A percentile compares a stretch with the other conserved stretches of the same genome.
Conservation (phyloP, 2,113 vertebrate species). For the Fregata magnificens region DNA sequence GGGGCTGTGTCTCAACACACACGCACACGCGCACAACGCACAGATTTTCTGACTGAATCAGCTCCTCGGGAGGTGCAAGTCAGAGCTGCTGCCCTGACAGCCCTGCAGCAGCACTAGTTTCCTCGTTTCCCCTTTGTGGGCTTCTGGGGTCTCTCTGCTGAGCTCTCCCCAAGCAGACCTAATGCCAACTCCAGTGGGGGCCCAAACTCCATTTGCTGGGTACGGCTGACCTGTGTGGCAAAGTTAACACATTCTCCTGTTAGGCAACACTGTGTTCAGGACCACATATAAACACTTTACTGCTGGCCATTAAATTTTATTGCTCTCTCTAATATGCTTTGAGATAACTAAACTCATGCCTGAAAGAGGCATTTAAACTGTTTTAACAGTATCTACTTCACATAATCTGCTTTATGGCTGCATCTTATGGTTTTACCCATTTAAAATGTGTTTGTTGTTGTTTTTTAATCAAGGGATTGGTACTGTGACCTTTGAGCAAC, state of each 20-base stretch:
- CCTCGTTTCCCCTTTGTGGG: rapidly evolving
- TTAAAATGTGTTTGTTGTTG: slow-evolving; percentile 34
- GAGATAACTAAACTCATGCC: slow-evolving; percentile 53
- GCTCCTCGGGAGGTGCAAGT: not conserved
- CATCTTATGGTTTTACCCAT: slow-evolving; percentile 33
- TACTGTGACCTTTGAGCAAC: slow-evolving; percentile 14
- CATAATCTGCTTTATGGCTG: slow-evolving; percentile 53
- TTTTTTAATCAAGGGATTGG: slow-evolving; percentile 39
- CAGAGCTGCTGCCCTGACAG: not conserved
- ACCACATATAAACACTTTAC: slow-evolving; percentile 39
- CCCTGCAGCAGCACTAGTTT: not conserved
- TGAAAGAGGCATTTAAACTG: slow-evolving; percentile 58
- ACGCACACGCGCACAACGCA: rapidly evolving
- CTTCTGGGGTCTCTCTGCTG: not conserved
- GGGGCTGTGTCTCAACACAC: not conserved
- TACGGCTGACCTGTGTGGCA: rapidly evolving
- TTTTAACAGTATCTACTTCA: slow-evolving; percentile 56
- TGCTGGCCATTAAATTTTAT: slow-evolving; percentile 54
- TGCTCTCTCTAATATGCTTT: slow-evolving; percentile 58
- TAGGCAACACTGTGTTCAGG: not conserved
- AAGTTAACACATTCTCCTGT: not conserved
- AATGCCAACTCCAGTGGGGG: not conserved
- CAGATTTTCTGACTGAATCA: rapidly evolving
- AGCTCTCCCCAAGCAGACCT: not conserved
- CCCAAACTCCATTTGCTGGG: not conserved